phyloP scores from a whole-genome alignment of 2,888 invertebrate species.

The Epirrhoe alternata region DNA sequence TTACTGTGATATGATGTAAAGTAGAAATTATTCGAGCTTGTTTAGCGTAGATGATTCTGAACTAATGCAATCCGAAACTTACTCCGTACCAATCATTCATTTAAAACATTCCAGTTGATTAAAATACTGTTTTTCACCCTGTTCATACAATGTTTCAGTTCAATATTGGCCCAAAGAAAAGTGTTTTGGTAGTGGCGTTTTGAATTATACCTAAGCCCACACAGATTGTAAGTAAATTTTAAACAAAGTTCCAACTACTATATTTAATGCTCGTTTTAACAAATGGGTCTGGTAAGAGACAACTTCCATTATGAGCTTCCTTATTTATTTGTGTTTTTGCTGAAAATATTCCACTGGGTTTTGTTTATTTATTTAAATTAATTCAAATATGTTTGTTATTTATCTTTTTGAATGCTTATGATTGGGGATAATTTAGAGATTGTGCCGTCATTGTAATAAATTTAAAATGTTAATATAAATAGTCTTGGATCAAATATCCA shows the following conservation, averaged over 20 bases:
- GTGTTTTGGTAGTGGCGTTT: not conserved
- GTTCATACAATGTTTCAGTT: not conserved
- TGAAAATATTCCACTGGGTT: conserved; percentile 49
- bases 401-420: conserved; percentile 19
- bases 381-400: conserved; percentile 36
- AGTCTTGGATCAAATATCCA: conserved; percentile 4
- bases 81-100: conserved; percentile 25
- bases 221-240: no score
- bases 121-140: no score
- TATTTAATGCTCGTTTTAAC: no score
- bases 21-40: conserved; percentile 68
- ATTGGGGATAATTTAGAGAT: conserved; percentile 3
- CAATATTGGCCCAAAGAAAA: not conserved
- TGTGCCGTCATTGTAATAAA: conserved; percentile 9
- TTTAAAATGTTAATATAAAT: not conserved
- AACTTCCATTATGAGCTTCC: conserved; percentile 52
- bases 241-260: no score
- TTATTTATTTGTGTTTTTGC: conserved; percentile 42
- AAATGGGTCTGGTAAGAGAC: conserved; percentile 5
- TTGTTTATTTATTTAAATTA: conserved; percentile 44
- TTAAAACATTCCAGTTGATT: conserved; percentile 39
- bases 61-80: conserved; percentile 18
- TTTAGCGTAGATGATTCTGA: conserved; percentile 51
- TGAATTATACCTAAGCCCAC: not conserved
- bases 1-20: conserved; percentile 78